A percentile compares a stretch with the other conserved stretches of the same genome.
Conservation (phyloP, 2,888 invertebrate species). For the Melanotus villosus region DNA sequence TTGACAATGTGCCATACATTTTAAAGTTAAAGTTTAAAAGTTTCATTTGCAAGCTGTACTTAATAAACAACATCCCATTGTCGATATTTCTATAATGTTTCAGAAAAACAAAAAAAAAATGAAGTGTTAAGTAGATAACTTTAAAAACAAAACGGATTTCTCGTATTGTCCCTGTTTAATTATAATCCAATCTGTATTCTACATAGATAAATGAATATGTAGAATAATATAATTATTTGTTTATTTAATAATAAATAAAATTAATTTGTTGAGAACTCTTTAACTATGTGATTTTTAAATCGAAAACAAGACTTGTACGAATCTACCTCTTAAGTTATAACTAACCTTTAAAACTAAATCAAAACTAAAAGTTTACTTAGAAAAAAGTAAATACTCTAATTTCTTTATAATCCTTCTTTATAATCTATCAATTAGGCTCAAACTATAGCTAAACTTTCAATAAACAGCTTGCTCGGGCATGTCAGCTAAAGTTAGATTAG, state of each 20-base stretch:
- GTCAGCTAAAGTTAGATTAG: no score
- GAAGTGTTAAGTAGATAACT: constrained; percentile 37
- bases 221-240: constrained; percentile 46
- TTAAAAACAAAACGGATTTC: constrained; percentile 33
- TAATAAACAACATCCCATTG: constrained; percentile 29
- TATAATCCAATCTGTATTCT: constrained; percentile 34
- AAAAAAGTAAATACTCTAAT: no score
- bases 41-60: constrained; percentile 11
- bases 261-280: constrained; percentile 37
- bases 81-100: constrained; percentile 26
- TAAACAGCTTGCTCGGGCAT: no score
- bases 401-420: no score
- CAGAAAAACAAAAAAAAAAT: constrained; percentile 36
- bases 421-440: no score
- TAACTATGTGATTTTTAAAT: no score
- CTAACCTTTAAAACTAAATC: no score
- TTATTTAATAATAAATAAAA: constrained; percentile 45
- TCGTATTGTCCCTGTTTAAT: constrained; percentile 27
- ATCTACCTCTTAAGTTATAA: no score
- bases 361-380: no score
- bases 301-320: no score
- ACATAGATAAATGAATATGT: constrained; percentile 47
- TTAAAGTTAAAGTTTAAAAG: background rate
- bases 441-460: no score
- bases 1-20: constrained; percentile 21